phyloP scores from a whole-genome alignment of 2,797 vertebrate species.

The Silurus aristotelis region DNA sequence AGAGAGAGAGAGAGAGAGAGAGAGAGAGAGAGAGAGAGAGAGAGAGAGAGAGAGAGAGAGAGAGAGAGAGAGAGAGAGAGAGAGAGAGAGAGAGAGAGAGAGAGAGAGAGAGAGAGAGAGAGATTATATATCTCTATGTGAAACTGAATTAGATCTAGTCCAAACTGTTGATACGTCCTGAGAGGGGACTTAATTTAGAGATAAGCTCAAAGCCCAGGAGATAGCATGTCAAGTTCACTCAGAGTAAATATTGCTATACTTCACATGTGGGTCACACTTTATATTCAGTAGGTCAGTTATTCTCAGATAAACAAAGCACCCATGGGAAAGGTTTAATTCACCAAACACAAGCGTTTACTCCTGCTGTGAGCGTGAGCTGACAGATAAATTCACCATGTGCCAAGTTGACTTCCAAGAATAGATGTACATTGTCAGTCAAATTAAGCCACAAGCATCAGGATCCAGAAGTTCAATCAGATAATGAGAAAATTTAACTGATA shows the following conservation, averaged over 20 bases:
- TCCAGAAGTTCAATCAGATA: background rate
- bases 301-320: conserved; percentile 44
- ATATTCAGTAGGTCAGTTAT: conserved; percentile 39
- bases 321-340: conserved; percentile 38
- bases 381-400: conserved; percentile 28
- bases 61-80: background rate
- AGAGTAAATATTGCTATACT: conserved; percentile 43
- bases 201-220: conserved; percentile 48
- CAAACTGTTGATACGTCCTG: conserved; percentile 47
- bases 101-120: background rate
- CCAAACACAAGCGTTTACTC: conserved; percentile 32
- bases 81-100: background rate
- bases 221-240: conserved; percentile 46
- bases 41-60: background rate
- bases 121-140: conserved; percentile 27
- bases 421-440: conserved; percentile 3
- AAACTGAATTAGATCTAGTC: conserved; percentile 48
- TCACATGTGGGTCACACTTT: conserved; percentile 46
- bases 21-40: background rate
- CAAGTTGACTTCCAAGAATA: conserved; percentile 3
- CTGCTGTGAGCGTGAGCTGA: conserved; percentile 26
- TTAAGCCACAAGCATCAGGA: background rate
- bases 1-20: background rate
- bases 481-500: background rate
- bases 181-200: conserved; percentile 53